These are phyloP conservation scores for Andrena hattorfiana DNA, from an alignment of 2,888 invertebrate species.

Conservation along the genomic window DNA sequence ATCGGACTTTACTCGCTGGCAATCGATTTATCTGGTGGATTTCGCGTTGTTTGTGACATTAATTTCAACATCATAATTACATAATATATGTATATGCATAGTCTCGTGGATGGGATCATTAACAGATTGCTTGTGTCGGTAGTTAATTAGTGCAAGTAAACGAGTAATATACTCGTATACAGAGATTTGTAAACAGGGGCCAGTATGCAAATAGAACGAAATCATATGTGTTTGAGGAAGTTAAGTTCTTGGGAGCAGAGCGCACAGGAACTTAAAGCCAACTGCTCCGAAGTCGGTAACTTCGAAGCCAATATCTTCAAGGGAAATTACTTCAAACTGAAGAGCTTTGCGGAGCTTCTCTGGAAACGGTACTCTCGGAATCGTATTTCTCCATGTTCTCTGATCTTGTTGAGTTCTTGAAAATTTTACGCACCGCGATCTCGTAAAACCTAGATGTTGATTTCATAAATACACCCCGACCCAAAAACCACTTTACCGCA, in stretches of 20 bases:
- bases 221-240: conserved; percentile 14
- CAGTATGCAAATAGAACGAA: conserved; percentile 40
- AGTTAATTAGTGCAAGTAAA: conserved; percentile 1
- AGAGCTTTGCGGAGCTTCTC: conserved; percentile 4
- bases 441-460: background rate
- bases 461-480: background rate
- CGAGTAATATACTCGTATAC: conserved; percentile 20
- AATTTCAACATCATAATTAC: background rate
- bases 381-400: background rate
- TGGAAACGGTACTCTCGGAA: background rate
- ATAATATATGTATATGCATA: no score
- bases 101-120: background rate
- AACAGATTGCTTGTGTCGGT: background rate
- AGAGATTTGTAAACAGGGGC: conserved; percentile 23
- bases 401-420: background rate
- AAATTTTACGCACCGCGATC: background rate
- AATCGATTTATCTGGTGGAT: background rate
- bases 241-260: conserved; percentile 30
- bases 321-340: conserved; percentile 40
- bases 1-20: background rate
- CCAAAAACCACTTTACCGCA: background rate
- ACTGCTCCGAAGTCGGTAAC: conserved; percentile 16
- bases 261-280: background rate
- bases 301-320: conserved; percentile 37
- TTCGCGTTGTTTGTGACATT: background rate